Percentiles rank a stretch among this genome's conserved stretches.
phyloP scores from a whole-genome alignment of 2,888 invertebrate genomes.

The Proisotoma minuta region DNA sequence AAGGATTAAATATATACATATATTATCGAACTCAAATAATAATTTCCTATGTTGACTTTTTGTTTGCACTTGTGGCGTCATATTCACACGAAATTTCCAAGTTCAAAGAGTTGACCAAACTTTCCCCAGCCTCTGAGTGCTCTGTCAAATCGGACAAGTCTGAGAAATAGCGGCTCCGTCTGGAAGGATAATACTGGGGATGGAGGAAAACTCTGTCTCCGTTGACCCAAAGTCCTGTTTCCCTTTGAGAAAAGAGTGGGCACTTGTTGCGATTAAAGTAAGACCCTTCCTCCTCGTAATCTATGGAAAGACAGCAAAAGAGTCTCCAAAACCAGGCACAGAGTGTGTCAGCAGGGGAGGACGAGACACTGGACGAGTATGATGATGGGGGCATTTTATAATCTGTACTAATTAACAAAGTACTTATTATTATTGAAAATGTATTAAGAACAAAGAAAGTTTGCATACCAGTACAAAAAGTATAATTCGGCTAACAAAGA shows the following conservation, averaged over 20 bases:
- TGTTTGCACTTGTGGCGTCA: no score
- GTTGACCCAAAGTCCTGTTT: not conserved
- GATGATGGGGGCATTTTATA: no score
- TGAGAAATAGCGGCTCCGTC: conserved; percentile 21
- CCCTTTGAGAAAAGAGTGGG: not conserved
- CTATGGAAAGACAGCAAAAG: conserved; percentile 25
- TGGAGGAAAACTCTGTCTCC: conserved; percentile 3
- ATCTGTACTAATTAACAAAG: no score
- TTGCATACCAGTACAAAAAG: no score
- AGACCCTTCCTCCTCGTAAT: not conserved
- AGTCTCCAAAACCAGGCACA: conserved; percentile 13
- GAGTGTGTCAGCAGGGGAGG: not conserved
- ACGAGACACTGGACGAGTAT: not conserved
- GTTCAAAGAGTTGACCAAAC: conserved; percentile 6
- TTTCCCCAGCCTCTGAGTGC: conserved; percentile 33
- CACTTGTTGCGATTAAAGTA: not conserved
- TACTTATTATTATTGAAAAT: no score
- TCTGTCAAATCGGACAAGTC: conserved; percentile 38
- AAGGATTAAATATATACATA: not conserved
- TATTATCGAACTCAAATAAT: not conserved
- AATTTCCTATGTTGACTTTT: not conserved
- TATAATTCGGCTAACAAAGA: no score
- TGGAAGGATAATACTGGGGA: conserved; percentile 14
- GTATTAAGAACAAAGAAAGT: no score
- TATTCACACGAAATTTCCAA: not conserved